phyloP scores from a whole-genome alignment of 2,888 invertebrate species.

The Chalcosyrphus nemorum region DNA sequence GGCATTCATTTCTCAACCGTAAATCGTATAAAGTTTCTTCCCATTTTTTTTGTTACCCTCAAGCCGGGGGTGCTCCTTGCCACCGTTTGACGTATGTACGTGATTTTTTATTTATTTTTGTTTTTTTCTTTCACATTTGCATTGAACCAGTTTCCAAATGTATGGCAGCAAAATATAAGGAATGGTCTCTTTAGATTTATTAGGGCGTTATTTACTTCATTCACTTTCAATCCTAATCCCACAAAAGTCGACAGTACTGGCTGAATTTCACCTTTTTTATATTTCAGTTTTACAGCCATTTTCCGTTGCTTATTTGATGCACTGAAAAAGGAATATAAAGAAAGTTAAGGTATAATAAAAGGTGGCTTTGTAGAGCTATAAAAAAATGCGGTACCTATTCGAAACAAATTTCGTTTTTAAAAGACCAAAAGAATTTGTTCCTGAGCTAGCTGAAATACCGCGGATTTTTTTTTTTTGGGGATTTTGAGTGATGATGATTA shows the following conservation, averaged over 20 bases:
- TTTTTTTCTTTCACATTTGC: background rate
- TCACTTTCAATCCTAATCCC: constrained; percentile 13
- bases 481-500: background rate
- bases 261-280: background rate
- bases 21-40: background rate
- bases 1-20: background rate
- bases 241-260: background rate
- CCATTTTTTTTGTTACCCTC: background rate
- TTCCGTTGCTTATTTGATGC: background rate
- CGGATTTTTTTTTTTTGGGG: too few species aligned
- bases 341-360: background rate
- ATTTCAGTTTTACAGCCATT: background rate
- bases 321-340: background rate
- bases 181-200: constrained; percentile 1
- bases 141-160: background rate
- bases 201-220: constrained; percentile 14
- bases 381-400: background rate
- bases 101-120: background rate
- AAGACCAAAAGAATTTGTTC: background rate
- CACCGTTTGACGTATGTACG: background rate
- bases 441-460: background rate
- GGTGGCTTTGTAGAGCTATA: background rate
- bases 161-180: background rate
- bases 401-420: constrained; percentile 7
- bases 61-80: background rate